These are phyloP conservation scores for Strix occidentalis DNA, from an alignment of 2,797 vertebrate genomes.

Conservation along the genomic window DNA sequence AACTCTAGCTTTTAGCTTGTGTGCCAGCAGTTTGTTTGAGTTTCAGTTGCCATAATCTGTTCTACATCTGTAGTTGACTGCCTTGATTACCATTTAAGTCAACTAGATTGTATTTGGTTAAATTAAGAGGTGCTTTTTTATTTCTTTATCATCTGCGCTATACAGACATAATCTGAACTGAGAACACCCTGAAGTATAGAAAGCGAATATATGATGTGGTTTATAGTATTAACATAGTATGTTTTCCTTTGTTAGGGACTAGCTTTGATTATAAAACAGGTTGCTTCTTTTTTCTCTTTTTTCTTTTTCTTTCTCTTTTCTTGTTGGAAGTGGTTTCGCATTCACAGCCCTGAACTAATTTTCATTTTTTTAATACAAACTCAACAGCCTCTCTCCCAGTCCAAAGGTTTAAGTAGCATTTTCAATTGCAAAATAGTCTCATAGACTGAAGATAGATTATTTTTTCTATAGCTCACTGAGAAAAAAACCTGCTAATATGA, in stretches of 20 bases:
- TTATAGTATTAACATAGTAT: not conserved
- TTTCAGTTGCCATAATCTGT: not conserved
- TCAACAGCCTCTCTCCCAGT: not conserved
- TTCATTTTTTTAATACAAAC: not conserved
- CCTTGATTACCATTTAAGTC: not conserved
- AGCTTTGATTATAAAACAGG: not conserved
- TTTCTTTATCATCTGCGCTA: not conserved
- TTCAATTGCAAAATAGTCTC: not conserved
- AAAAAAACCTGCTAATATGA: not conserved
- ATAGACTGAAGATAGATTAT: not conserved
- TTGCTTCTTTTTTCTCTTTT: not conserved
- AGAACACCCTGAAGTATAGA: not conserved
- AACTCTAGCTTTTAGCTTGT: not conserved
- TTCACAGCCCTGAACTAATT: not conserved
- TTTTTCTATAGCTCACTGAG: not conserved
- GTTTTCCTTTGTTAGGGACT: not conserved
- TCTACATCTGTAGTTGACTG: not conserved
- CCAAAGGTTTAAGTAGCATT: not conserved
- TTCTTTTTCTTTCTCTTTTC: not conserved
- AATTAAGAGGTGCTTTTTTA: not conserved
- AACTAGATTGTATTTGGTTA: not conserved
- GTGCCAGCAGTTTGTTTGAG: not conserved
- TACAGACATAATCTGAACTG: not conserved
- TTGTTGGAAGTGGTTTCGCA: conserved; percentile 47
- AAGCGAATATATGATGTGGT: not conserved